Evolutionary conservation across 2,113 vertebrate species (phyloP), one percentile per base, ranked within the genome.

Genomic region (Apistogramma diplotaenia): DNA sequence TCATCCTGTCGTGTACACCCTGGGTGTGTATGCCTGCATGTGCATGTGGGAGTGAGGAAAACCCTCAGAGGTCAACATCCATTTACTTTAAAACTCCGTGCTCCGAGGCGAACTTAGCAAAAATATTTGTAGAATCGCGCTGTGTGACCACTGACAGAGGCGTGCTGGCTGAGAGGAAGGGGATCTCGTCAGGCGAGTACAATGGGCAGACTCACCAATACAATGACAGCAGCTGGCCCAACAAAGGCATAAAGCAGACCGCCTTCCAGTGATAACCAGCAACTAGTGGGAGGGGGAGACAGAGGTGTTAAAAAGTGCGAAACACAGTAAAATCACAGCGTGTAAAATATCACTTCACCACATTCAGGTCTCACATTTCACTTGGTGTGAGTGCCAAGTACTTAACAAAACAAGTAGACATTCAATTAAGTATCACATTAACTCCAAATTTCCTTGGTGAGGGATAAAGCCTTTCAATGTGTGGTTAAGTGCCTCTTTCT

Each of bases 221-320:
- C 97, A 6, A 98, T 98, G 94, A 98, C 97, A 1, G 97, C 97
- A 2, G 97, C 97, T 0, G 97, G 97, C 58, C 97, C 97, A 56
- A 99, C 97, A 23, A 99, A 99, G 85, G 97, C 97, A 0, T 99
- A 99, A 70, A 99, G 96, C 84, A 99, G 91, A 16, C 97, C 97
- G 0, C 97, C 97, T 90, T 99, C 97, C 89, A 99, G 92, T 0
- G 97, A 98, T 27, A 98, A 95, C 97, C 97, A 98, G 94, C 97
- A 98, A 92, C 97, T 99, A 12, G 3, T 78, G 74, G 76, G 3
- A 59, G 31, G 31, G 31, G 54, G 53, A 25, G 54, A 77, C 31
- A 82, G 1, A 62, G 65, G 23, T 11, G 31, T 18, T 76, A 43
- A 55, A 37, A 21, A 12, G 46, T 51, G 29, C 1, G 1, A 16